Evolutionary conservation across 2,113 vertebrate species (phyloP).

Genomic region (Taurulus bubalis): DNA sequence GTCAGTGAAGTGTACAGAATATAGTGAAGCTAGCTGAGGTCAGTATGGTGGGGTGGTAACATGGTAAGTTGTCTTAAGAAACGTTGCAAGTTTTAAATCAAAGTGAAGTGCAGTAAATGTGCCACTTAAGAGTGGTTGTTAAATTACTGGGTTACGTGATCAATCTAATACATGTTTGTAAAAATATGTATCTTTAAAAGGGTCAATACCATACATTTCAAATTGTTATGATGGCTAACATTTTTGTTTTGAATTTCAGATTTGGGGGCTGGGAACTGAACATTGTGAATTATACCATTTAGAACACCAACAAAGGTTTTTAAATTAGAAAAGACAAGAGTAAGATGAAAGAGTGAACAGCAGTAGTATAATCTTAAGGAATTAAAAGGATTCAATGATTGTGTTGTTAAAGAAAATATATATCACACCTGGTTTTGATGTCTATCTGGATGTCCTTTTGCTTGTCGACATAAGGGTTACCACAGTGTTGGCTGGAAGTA

Average conservation of each 20-base stretch:
- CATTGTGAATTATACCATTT: conserved; percentile 35
- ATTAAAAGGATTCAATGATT: conserved; percentile 5
- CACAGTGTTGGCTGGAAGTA: conserved; percentile 49
- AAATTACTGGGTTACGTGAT: not conserved
- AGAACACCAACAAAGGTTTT: conserved; percentile 2
- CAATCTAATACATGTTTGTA: not conserved
- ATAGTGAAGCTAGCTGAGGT: conserved; percentile 6
- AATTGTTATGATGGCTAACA: not conserved
- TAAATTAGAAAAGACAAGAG: conserved; percentile 12
- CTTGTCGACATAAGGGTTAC: conserved; percentile 28
- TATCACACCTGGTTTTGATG: conserved; percentile 19
- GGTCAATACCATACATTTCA: not conserved
- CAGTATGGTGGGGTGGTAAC: not conserved
- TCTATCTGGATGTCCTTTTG: conserved; percentile 14
- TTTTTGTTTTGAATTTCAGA: conserved; percentile 39
- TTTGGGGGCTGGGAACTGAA: conserved; percentile 1
- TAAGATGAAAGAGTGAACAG: conserved; percentile 11
- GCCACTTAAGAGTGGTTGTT: not conserved
- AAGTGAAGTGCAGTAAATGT: conserved; percentile 10
- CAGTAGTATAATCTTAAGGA: not conserved
- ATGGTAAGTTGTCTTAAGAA: conserved; percentile 6
- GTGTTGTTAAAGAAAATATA: conserved; percentile 21
- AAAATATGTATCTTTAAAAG: conserved; percentile 5
- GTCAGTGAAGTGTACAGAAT: conserved; percentile 9
- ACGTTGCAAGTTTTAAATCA: not conserved